Conservation (phyloP, 2,888 invertebrate genomes). For the Dolichopus griseipennis region DNA sequence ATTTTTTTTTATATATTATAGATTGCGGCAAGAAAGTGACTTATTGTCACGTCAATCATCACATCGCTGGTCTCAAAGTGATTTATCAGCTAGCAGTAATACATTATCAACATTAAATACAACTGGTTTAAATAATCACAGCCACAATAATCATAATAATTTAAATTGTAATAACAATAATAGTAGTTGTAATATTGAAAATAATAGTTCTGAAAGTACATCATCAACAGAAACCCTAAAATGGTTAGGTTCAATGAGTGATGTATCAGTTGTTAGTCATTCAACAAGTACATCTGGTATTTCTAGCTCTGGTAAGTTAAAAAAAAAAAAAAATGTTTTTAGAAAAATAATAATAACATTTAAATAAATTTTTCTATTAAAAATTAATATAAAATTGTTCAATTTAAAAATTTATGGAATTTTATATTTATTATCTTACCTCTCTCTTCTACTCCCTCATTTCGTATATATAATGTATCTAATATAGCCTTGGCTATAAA, state of each 20-base stretch:
- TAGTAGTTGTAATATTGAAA: slow-evolving; percentile 23
- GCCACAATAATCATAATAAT: slow-evolving; percentile 18
- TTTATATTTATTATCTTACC: too few relatives aligned
- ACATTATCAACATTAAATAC: slow-evolving; percentile 26
- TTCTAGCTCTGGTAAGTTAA: slow-evolving; percentile 41
- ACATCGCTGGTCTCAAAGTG: slow-evolving; percentile 44
- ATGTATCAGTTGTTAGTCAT: slow-evolving; percentile 57
- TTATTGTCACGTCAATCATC: slow-evolving; percentile 40
- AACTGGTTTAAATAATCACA: slow-evolving; percentile 9
- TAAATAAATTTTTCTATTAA: too few relatives aligned
- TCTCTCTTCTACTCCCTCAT: too few relatives aligned
- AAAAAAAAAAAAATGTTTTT: slow-evolving; percentile 16
- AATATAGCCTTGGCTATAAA: too few relatives aligned
- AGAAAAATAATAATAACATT: too few relatives aligned
- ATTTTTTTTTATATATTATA: slow-evolving; percentile 22
- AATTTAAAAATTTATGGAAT: too few relatives aligned
- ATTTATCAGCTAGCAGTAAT: slow-evolving; percentile 35
- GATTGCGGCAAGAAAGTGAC: slow-evolving; percentile 45
- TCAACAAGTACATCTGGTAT: slow-evolving; percentile 45
- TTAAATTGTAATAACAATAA: slow-evolving; percentile 21
- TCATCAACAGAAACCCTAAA: slow-evolving; percentile 67
- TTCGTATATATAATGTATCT: too few relatives aligned
- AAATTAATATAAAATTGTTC: too few relatives aligned
- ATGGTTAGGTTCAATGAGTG: slow-evolving; percentile 69
- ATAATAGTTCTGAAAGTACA: slow-evolving; percentile 43